These are phyloP conservation scores for Chrysolina americana DNA, from an alignment of 2,888 invertebrate species.

Conservation along the genomic window DNA sequence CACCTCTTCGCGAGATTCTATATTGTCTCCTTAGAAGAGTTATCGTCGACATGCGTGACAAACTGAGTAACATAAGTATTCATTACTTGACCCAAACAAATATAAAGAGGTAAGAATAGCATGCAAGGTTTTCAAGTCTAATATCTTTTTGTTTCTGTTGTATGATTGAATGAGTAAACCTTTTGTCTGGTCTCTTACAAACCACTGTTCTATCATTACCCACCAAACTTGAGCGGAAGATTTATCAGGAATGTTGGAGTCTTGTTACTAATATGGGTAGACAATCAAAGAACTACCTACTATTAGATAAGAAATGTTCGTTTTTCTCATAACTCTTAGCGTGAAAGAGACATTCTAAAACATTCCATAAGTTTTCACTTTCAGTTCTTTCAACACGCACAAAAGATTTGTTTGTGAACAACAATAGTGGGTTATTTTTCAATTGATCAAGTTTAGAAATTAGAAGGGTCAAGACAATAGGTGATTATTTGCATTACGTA, in stretches of 20 bases:
- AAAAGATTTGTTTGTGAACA: not conserved
- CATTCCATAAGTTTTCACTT: constrained; percentile 13
- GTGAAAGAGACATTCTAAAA: constrained; percentile 13
- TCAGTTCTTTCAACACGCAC: constrained; percentile 13
- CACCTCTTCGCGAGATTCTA: too few relatives aligned
- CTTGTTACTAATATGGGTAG: not conserved
- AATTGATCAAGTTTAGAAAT: constrained; percentile 10
- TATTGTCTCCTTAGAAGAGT: too few relatives aligned
- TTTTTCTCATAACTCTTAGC: constrained; percentile 11
- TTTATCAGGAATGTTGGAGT: not conserved
- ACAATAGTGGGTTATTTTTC: constrained; percentile 11
- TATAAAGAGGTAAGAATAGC: too few relatives aligned
- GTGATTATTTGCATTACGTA: constrained; percentile 7
- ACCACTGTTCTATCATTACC: too few relatives aligned
- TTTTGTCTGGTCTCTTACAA: too few relatives aligned
- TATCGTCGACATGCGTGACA: too few relatives aligned
- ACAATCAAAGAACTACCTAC: not conserved
- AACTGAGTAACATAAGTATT: too few relatives aligned
- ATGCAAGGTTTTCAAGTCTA: too few relatives aligned
- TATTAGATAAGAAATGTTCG: not conserved
- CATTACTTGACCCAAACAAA: too few relatives aligned
- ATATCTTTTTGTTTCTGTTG: too few relatives aligned
- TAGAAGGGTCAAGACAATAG: constrained; percentile 10
- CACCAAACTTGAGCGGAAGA: not conserved
- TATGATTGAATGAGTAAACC: too few relatives aligned